A percentile compares a stretch with the other conserved stretches of the same genome.
Evolutionary conservation across 2,888 invertebrate genomes (phyloP).

Genomic region (Acheta domesticus): DNA sequence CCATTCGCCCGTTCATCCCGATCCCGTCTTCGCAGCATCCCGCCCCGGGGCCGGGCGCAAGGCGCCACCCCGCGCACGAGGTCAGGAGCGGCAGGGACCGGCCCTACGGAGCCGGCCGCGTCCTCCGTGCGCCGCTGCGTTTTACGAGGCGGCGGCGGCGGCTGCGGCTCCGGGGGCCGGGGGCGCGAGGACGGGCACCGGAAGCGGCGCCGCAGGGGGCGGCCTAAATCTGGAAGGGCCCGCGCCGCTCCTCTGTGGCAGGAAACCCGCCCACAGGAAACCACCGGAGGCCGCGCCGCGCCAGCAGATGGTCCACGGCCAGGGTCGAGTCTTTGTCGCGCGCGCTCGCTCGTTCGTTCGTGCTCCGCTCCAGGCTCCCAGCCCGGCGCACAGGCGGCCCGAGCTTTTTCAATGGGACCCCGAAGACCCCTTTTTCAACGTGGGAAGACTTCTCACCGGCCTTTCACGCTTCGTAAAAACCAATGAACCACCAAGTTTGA

Average conservation of each 20-base stretch:
- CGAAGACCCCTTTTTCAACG: no score
- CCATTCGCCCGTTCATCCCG: no score
- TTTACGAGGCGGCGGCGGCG: not conserved
- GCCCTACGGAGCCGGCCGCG: not conserved
- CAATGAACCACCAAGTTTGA: no score
- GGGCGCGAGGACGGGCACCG: not conserved
- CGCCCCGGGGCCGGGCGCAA: no score
- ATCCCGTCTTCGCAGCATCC: no score
- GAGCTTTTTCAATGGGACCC: no score
- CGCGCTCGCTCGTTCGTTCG: no score
- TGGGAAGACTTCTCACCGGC: no score
- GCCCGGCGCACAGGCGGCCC: no score
- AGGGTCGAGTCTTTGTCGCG: not conserved
- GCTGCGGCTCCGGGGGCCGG: not conserved
- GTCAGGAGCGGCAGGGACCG: not conserved
- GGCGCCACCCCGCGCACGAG: not conserved
- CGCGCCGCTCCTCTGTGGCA: not conserved
- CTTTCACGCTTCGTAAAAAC: no score
- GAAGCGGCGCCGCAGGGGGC: not conserved
- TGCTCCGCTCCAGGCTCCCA: no score
- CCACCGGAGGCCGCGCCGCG: not conserved
- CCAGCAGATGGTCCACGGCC: slow-evolving; percentile 7
- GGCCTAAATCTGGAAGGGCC: slow-evolving; percentile 8
- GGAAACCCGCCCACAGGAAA: slow-evolving; percentile 18
- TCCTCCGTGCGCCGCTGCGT: not conserved